Evolutionary conservation across 2,113 vertebrate species (phyloP).

Genomic region (Pteropus alecto): DNA sequence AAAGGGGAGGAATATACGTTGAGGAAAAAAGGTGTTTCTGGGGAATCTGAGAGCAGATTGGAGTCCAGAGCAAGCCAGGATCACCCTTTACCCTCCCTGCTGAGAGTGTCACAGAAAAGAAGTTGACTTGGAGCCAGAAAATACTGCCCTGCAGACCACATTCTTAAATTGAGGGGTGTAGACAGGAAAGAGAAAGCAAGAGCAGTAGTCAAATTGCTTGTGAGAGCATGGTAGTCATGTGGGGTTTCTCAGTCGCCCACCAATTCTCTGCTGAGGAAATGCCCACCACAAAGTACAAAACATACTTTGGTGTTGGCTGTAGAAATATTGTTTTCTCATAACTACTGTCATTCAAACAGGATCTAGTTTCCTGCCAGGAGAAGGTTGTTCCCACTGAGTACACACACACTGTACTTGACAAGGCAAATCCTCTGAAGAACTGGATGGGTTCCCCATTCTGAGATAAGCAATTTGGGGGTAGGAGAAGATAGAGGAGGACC

Average conservation of each 20-base stretch:
- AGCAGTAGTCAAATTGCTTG: background rate
- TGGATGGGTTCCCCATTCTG: background rate
- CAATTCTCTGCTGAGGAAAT: background rate
- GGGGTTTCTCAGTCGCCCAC: background rate
- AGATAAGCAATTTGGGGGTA: background rate
- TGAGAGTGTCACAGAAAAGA: background rate
- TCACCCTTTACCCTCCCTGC: background rate
- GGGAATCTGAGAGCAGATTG: background rate
- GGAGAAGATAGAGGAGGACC: background rate
- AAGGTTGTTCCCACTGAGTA: background rate
- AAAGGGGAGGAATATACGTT: background rate
- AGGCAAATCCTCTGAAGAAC: background rate
- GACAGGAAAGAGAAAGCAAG: background rate
- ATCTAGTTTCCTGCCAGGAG: conserved; percentile 31
- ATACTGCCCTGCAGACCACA: background rate
- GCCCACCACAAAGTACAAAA: background rate
- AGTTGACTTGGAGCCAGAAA: background rate
- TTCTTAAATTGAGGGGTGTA: background rate
- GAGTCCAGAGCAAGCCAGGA: background rate
- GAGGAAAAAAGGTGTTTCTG: background rate
- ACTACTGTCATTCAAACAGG: conserved; percentile 35
- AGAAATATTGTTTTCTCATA: conserved; percentile 6
- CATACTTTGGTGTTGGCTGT: background rate
- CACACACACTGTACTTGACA: background rate
- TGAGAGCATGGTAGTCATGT: background rate